Evolutionary conservation across 2,888 invertebrate genomes (phyloP).

Genomic region (Campaea margaritaria): DNA sequence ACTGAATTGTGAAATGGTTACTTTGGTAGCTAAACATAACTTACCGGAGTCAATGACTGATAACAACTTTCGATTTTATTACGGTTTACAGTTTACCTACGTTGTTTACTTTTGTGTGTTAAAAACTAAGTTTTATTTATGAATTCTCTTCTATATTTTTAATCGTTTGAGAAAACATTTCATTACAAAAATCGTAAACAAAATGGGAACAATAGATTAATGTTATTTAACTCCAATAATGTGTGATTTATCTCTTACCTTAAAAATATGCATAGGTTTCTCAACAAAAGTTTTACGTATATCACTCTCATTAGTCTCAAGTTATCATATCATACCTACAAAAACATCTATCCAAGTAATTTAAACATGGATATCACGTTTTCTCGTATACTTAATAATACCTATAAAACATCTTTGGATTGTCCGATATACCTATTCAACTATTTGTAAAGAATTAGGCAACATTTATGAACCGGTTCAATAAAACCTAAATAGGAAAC

Average conservation of each 20-base stretch:
- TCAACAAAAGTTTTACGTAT: not conserved
- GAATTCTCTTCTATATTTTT: not conserved
- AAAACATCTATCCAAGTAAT: not conserved
- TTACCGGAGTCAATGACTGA: conserved; percentile 1
- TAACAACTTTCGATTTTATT: conserved; percentile 22
- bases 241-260: no score
- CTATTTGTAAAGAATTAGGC: conserved; percentile 35
- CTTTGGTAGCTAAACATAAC: not conserved
- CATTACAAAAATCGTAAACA: no score
- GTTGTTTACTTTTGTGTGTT: not conserved
- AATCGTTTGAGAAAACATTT: no score
- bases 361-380: conserved; percentile 2
- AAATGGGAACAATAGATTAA: no score
- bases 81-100: not conserved
- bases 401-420: conserved; percentile 4
- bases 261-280: no score
- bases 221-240: no score
- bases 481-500: conserved; percentile 42
- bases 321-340: not conserved
- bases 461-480: conserved; percentile 40
- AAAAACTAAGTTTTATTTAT: not conserved
- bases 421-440: conserved; percentile 26
- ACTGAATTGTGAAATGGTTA: not conserved
- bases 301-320: not conserved
- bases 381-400: not conserved